A percentile compares a stretch with the other conserved stretches of the same genome.
These are phyloP conservation scores for Notechis scutatus DNA, from an alignment of 2,113 vertebrate species.

Conservation along the genomic window DNA sequence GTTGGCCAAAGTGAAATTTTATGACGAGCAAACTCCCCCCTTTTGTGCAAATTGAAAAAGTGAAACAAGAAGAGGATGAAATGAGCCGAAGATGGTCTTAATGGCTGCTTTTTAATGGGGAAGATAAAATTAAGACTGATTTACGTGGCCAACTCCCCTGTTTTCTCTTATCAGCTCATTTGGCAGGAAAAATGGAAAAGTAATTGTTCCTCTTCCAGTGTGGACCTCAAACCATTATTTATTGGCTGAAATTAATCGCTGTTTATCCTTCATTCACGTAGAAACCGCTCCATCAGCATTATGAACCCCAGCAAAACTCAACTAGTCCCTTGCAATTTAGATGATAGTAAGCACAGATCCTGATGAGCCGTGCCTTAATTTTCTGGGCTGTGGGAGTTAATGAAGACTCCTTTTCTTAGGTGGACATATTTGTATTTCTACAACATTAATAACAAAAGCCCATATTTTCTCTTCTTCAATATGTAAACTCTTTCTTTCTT, in stretches of 20 bases:
- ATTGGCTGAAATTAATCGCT: conserved; percentile 92
- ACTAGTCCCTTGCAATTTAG: conserved; percentile 82
- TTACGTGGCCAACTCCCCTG: conserved; percentile 94
- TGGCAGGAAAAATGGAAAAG: conserved; percentile 96
- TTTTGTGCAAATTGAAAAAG: conserved; percentile 99
- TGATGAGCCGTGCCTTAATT: conserved; percentile 85
- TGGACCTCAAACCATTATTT: conserved; percentile 89
- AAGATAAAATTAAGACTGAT: conserved; percentile 99
- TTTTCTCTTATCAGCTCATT: conserved; percentile 98
- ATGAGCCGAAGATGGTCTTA: conserved; percentile 99
- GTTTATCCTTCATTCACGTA: conserved; percentile 87
- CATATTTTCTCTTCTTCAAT: conserved; percentile 67
- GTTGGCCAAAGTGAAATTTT: conserved; percentile 99
- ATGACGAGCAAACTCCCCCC: conserved; percentile 99
- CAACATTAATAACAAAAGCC: conserved; percentile 78
- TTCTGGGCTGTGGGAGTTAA: conserved; percentile 83
- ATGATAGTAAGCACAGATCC: conserved; percentile 70
- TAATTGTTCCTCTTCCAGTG: conserved; percentile 90
- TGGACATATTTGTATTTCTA: conserved; percentile 86
- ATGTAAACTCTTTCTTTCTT: conserved; percentile 60
- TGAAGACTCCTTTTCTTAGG: conserved; percentile 79
- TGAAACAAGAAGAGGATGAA: conserved; percentile 99
- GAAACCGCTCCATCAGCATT: conserved; percentile 86
- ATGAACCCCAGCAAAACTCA: conserved; percentile 74
- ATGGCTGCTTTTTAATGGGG: conserved; percentile 99